phyloP scores from a whole-genome alignment of 1,140 invertebrate species.

The Tyrophagus putrescentiae region DNA sequence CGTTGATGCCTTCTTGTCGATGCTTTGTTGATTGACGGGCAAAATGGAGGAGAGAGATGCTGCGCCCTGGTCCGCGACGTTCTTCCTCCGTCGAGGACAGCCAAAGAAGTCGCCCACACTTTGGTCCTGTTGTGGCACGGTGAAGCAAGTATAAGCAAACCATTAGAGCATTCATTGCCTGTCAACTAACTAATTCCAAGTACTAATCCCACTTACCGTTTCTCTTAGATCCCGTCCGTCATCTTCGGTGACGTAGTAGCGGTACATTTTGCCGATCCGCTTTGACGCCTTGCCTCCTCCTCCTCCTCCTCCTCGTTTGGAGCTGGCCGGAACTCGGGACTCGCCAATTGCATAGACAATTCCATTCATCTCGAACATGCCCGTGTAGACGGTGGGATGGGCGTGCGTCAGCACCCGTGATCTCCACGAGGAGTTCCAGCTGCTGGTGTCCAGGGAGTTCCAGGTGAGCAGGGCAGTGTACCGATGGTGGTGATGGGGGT shows the following conservation, averaged over 20 bases:
- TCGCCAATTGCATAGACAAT: conserved; percentile 20
- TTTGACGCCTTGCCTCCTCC: neutral
- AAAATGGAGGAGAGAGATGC: neutral
- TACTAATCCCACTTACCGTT: conserved; percentile 9
- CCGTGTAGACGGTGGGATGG: neutral
- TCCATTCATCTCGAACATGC: conserved; percentile 21
- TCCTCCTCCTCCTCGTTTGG: no score
- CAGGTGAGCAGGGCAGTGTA: conserved; percentile 3
- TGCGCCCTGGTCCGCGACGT: neutral
- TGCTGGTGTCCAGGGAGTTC: conserved; percentile 9
- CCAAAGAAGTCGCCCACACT: conserved; percentile 17
- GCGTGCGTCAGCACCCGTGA: neutral
- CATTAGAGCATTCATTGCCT: no score
- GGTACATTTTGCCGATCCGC: conserved; percentile 19
- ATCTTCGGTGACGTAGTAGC: conserved; percentile 12
- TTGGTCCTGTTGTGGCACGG: no score
- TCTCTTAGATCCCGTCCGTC: conserved; percentile 11
- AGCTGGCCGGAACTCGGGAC: neutral
- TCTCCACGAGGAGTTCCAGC: conserved; percentile 16
- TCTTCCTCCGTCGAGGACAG: conserved; percentile 2
- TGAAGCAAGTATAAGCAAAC: no score
- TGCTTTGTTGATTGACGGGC: neutral
- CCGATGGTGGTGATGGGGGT: no score
- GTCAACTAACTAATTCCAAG: no score
- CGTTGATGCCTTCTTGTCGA: neutral